Evolutionary conservation across 2,113 vertebrate genomes (phyloP).

Genomic region (Isichthys henryi): DNA sequence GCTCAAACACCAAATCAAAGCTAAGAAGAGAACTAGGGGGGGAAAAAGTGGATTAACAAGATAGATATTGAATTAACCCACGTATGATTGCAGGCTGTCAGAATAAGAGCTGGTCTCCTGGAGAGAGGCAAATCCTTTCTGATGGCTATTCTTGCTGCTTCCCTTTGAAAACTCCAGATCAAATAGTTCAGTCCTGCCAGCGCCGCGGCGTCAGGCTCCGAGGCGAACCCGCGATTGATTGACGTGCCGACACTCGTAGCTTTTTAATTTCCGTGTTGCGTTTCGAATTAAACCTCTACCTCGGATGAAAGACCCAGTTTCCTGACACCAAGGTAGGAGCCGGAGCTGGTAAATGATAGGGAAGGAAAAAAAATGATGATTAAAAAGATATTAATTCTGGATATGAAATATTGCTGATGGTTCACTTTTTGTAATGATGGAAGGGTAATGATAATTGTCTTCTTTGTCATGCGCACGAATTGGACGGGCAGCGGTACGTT

Average conservation of each 20-base stretch:
- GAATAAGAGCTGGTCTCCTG: constrained; percentile 58
- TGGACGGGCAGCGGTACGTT: background rate
- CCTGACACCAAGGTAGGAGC: constrained; percentile 52
- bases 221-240: constrained; percentile 69
- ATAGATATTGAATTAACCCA: constrained; percentile 67
- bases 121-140: constrained; percentile 65
- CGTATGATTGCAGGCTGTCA: constrained; percentile 65
- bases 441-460: constrained; percentile 22
- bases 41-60: constrained; percentile 54
- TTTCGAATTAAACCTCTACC: constrained; percentile 80
- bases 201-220: constrained; percentile 51
- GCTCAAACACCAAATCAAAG: constrained; percentile 53
- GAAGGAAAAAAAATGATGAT: constrained; percentile 9
- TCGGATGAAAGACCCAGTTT: constrained; percentile 70
- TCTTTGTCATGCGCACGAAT: background rate
- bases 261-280: constrained; percentile 71
- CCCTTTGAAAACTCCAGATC: constrained; percentile 70
- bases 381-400: constrained; percentile 16
- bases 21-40: constrained; percentile 47
- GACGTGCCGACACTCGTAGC: constrained; percentile 59
- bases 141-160: constrained; percentile 61
- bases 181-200: constrained; percentile 74
- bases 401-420: constrained; percentile 20
- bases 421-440: constrained; percentile 21
- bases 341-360: constrained; percentile 30